These are phyloP conservation scores for Ammodytes marinus DNA, from an alignment of 2,113 vertebrate species.

Conservation along the genomic window DNA sequence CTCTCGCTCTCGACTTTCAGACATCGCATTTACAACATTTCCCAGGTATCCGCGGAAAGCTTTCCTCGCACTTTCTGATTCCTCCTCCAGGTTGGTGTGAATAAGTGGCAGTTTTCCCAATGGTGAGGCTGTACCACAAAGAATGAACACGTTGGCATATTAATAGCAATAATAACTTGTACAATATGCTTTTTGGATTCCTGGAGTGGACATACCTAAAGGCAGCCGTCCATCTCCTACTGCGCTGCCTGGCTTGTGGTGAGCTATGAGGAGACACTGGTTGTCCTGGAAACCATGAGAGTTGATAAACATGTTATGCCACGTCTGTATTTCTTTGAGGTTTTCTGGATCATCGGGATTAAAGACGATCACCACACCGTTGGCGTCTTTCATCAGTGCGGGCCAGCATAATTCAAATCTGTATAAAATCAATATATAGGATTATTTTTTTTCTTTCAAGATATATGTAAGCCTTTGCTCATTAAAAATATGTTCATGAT, in stretches of 20 bases:
- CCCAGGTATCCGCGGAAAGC: constrained; percentile 91
- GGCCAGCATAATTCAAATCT: constrained; percentile 98
- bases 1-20: constrained; percentile 93
- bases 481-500: background rate
- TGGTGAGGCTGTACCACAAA: constrained; percentile 84
- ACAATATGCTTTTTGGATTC: background rate
- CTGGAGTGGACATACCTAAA: constrained; percentile 85
- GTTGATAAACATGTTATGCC: constrained; percentile 92
- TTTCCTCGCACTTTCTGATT: constrained; percentile 90
- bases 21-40: constrained; percentile 87
- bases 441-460: background rate
- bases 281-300: constrained; percentile 89
- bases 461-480: background rate
- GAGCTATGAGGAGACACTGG: constrained; percentile 94
- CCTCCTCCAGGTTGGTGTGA: constrained; percentile 94
- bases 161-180: background rate
- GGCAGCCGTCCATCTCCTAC: constrained; percentile 78
- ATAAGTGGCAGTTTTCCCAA: constrained; percentile 89
- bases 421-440: background rate
- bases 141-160: constrained; percentile 21
- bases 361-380: constrained; percentile 94
- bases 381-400: constrained; percentile 92
- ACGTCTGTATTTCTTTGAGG: constrained; percentile 92
- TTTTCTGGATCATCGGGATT: constrained; percentile 93
- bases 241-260: constrained; percentile 92